phyloP scores from a whole-genome alignment of 2,113 vertebrate genomes.

The Gymnobelideus leadbeateri region DNA sequence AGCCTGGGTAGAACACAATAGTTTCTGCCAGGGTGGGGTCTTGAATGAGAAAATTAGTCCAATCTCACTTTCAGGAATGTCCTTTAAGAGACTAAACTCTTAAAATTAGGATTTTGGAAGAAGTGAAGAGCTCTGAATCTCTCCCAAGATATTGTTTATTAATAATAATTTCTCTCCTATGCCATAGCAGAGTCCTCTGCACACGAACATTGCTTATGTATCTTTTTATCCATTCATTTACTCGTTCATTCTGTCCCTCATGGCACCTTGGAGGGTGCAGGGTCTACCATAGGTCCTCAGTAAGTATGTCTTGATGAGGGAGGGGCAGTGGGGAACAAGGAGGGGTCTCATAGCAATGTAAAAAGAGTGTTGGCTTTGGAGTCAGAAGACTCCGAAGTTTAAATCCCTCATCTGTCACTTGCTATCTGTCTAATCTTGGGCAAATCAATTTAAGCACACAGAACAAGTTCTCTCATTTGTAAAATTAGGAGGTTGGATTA shows the following conservation, averaged over 20 bases:
- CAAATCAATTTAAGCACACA: background rate
- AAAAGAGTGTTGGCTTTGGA: background rate
- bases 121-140: background rate
- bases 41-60: too few relatives aligned
- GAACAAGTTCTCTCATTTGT: slow-evolving; percentile 1
- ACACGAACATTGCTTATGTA: background rate
- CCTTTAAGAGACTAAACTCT: background rate
- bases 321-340: background rate
- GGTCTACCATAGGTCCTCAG: background rate
- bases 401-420: background rate
- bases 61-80: too few relatives aligned
- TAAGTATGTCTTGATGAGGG: background rate
- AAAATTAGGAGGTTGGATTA: background rate
- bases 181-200: background rate
- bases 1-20: too few relatives aligned
- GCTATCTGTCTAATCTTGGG: background rate
- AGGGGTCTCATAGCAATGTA: background rate
- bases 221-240: background rate
- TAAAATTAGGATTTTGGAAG: background rate
- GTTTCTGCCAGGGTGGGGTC: too few relatives aligned
- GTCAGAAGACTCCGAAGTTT: background rate
- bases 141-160: background rate
- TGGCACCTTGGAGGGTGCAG: background rate
- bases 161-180: background rate
- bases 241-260: background rate